These are phyloP conservation scores for Cryptoblepharus egeriae DNA, from an alignment of 2,797 vertebrate species.

Conservation along the genomic window DNA sequence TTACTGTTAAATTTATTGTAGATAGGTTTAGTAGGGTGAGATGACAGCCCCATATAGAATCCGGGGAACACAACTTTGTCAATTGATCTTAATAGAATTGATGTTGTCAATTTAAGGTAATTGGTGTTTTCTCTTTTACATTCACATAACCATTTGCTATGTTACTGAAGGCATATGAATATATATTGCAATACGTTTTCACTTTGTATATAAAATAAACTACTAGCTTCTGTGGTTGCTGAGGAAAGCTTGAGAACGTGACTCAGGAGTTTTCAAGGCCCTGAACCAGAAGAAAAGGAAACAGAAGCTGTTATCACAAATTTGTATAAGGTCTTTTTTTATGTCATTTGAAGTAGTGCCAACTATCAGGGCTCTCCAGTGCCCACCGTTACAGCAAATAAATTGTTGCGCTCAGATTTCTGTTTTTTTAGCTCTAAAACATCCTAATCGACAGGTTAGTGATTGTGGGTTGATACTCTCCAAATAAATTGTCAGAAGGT, in stretches of 20 bases:
- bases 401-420: not conserved
- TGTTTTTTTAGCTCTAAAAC: not conserved
- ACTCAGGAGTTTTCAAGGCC: not conserved
- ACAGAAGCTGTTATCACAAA: not conserved
- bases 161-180: slow-evolving; percentile 2
- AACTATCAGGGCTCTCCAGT: not conserved
- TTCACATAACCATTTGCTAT: slow-evolving; percentile 1
- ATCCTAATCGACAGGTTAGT: not conserved
- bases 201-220: slow-evolving; percentile 9
- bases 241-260: not conserved
- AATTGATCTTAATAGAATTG: slow-evolving; percentile 22
- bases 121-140: slow-evolving; percentile 4
- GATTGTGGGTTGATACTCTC: not conserved
- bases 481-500: not conserved
- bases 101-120: slow-evolving; percentile 18
- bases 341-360: not conserved
- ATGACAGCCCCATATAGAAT: slow-evolving; percentile 3
- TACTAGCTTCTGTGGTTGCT: not conserved
- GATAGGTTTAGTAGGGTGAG: slow-evolving; percentile 20
- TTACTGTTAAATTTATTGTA: slow-evolving; percentile 4
- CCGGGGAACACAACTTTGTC: not conserved
- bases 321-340: not conserved
- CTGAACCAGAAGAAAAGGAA: not conserved
- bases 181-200: slow-evolving; percentile 19
- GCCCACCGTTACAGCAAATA: not conserved